Percentiles rank a stretch among this genome's conserved stretches.
These are phyloP conservation scores for Noctua fimbriata DNA, from an alignment of 2,888 invertebrate genomes.

Conservation along the genomic window DNA sequence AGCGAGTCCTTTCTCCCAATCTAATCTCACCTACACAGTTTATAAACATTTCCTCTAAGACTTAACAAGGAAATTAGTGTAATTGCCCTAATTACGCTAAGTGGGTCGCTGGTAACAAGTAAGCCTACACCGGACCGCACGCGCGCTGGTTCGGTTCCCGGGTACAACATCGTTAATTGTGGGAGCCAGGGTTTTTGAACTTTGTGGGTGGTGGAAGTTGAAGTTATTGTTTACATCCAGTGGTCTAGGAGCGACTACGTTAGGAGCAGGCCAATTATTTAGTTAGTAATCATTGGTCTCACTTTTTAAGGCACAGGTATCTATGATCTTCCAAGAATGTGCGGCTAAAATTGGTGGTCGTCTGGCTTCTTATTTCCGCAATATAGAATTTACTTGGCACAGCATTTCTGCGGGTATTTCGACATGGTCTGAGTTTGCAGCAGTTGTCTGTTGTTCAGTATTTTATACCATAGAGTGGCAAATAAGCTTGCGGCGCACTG, in stretches of 20 bases:
- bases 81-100: slow-evolving; percentile 67
- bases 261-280: neutral
- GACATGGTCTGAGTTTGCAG: neutral
- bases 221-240: slow-evolving; percentile 18
- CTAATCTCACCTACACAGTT: slow-evolving; percentile 39
- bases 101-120: slow-evolving; percentile 63
- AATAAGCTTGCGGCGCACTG: neutral
- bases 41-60: slow-evolving; percentile 64
- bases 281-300: neutral
- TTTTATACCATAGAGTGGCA: neutral
- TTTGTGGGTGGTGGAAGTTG: slow-evolving; percentile 35
- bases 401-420: neutral
- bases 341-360: neutral
- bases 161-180: slow-evolving; percentile 51
- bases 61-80: slow-evolving; percentile 69
- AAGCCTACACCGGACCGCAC: slow-evolving; percentile 70
- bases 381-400: neutral
- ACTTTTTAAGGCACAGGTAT: neutral
- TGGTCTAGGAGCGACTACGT: neutral
- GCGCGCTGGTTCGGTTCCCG: slow-evolving; percentile 61
- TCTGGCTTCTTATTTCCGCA: neutral
- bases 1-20: slow-evolving; percentile 25
- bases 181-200: slow-evolving; percentile 61
- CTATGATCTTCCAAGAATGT: neutral
- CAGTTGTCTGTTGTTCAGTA: neutral